Evolutionary conservation across 2,888 invertebrate species (phyloP).

Genomic region (Rhingia rostrata): DNA sequence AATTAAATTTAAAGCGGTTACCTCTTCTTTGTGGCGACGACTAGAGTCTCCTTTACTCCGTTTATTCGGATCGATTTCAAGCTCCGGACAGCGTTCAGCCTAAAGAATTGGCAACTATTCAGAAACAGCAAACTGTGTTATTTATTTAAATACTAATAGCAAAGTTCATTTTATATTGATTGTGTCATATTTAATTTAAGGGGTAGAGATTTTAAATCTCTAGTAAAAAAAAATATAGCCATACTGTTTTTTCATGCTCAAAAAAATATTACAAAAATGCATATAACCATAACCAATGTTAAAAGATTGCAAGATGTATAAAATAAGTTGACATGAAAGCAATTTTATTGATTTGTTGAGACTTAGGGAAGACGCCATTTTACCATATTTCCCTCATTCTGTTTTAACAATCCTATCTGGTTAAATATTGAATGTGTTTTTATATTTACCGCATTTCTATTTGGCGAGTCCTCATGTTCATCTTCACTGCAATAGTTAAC

Average conservation of each 20-base stretch:
- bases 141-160: conserved; percentile 76
- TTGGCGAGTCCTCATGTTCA: conserved; percentile 84
- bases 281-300: conserved; percentile 34
- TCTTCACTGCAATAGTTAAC: conserved; percentile 92
- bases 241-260: conserved; percentile 35
- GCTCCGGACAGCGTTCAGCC: conserved; percentile 77
- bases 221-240: conserved; percentile 6
- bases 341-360: conserved; percentile 61
- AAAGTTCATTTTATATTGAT: conserved; percentile 52
- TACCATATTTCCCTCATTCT: conserved; percentile 39
- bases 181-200: conserved; percentile 30
- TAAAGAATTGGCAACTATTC: conserved; percentile 83
- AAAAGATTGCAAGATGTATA: conserved; percentile 10
- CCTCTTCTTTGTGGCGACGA: conserved; percentile 67
- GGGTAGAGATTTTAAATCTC: conserved; percentile 33
- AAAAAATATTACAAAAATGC: conserved; percentile 35
- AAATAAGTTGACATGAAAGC: conserved; percentile 45
- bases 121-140: conserved; percentile 85
- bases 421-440: conserved; percentile 12
- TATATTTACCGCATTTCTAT: conserved; percentile 81
- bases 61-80: conserved; percentile 55
- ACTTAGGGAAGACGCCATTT: conserved; percentile 65
- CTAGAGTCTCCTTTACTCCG: conserved; percentile 63
- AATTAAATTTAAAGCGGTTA: conserved; percentile 59
- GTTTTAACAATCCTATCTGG: conserved; percentile 29